A percentile compares a stretch with the other conserved stretches of the same genome.
These are phyloP conservation scores for Hassar affinis DNA, from an alignment of 2,113 vertebrate genomes.

Conservation along the genomic window DNA sequence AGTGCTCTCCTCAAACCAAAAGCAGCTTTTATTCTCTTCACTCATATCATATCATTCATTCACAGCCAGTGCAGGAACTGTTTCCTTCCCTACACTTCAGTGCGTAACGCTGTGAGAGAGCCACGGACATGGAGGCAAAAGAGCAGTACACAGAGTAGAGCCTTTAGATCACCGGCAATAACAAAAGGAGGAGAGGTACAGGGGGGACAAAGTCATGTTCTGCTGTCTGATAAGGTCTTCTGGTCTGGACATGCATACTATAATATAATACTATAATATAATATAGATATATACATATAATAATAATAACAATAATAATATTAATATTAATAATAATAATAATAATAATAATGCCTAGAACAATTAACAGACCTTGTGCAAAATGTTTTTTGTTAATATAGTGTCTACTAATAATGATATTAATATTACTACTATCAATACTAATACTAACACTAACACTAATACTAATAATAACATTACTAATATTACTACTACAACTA, in stretches of 20 bases:
- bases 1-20: slow-evolving; percentile 25
- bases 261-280: too few species aligned
- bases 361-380: too few species aligned
- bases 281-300: too few species aligned
- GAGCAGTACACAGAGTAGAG: not conserved
- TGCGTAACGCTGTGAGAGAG: not conserved
- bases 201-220: not conserved
- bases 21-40: not conserved
- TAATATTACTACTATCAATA: too few species aligned
- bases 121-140: not conserved
- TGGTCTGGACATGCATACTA: not conserved
- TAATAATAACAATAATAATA: not conserved
- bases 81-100: not conserved
- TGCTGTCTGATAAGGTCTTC: not conserved
- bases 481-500: too few species aligned
- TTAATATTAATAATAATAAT: not conserved
- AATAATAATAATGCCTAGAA: not conserved
- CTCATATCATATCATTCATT: slow-evolving; percentile 33
- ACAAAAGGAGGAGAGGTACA: slow-evolving; percentile 18
- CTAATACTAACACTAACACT: too few species aligned
- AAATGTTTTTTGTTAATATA: too few species aligned
- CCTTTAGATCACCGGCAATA: slow-evolving; percentile 1
- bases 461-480: too few species aligned
- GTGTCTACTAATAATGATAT: too few species aligned
- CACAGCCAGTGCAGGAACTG: slow-evolving; percentile 13